Base-by-base conservation (phyloP, 2,113 vertebrate species). In the Lates calcarifer region DNA sequence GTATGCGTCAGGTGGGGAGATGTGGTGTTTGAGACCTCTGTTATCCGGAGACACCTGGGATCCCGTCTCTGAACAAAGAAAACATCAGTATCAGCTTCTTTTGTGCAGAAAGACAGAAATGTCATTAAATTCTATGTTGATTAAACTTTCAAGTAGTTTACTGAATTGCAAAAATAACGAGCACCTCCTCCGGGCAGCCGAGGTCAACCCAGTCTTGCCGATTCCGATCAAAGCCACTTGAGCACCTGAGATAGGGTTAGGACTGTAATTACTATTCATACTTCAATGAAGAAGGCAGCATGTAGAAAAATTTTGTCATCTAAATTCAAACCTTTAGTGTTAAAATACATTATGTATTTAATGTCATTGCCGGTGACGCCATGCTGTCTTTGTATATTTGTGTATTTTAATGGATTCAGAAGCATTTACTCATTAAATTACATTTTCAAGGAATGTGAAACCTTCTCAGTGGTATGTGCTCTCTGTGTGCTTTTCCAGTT, bases 161-260 rank as follows among this genome's bases (percentile, higher is more conserved):
- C 9, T 20, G 5, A 45, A 64, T 68, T 55, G 31, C 26, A 22
- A 73, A 72, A 78, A 43, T 29, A 51, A 76, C 26, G 18, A 31
- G 1, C 79, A 99, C 97, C 97, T 98, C 96, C 85, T 97, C 96
- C 17, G 92, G 95, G 70, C 98, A 99, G 90, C 97, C 96, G 12
- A 92, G 95, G 92, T 99, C 98, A 56, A 99, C 97, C 98, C 98
- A 99, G n/a, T 98, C 97, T 90, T 99, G 98, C 1, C 98, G 96
- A 74, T 97, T 95, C 33, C 97, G 97, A 88, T 99, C 98, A 87
- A 99, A 98, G 75, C 98, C 98, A 88, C 97, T 99, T 94, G 98
- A 99, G 90, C 97, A 99, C 92, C 98, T 99, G 89, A 88, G 39
- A 17, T n/a, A n/a, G n/a, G n/a, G n/a, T n/a, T n/a, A 39, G 51